A percentile compares a stretch with the other conserved stretches of the same genome.
phyloP scores from a whole-genome alignment of 2,888 invertebrate species.

The Lucinisca nassula region DNA sequence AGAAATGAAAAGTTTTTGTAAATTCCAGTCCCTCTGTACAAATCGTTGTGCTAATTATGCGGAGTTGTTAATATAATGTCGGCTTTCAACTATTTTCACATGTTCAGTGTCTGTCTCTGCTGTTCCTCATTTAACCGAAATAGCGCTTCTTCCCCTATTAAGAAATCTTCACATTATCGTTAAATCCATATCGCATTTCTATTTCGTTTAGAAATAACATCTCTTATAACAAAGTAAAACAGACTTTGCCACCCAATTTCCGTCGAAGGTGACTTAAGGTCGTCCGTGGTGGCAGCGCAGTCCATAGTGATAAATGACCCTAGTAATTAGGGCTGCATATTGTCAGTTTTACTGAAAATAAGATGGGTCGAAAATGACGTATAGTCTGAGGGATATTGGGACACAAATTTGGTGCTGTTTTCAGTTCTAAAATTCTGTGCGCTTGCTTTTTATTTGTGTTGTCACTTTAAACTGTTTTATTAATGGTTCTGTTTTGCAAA shows the following conservation, averaged over 20 bases:
- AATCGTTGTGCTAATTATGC: no score
- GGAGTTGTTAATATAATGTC: no score
- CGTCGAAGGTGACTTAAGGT: slow-evolving; percentile 66
- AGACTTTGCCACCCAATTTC: slow-evolving; percentile 70
- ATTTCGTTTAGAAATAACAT: slow-evolving; percentile 66
- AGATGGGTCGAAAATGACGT: slow-evolving; percentile 1
- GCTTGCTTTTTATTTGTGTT: slow-evolving; percentile 61
- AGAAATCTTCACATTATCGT: slow-evolving; percentile 9
- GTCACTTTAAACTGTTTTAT: slow-evolving; percentile 61
- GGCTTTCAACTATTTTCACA: no score
- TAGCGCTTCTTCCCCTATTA: neutral
- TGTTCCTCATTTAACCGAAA: no score
- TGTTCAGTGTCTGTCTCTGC: no score
- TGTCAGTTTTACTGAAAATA: slow-evolving; percentile 1
- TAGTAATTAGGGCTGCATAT: slow-evolving; percentile 62
- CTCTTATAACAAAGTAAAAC: slow-evolving; percentile 71
- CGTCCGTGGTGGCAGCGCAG: slow-evolving; percentile 62
- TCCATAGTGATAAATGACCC: slow-evolving; percentile 70
- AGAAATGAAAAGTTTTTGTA: no score
- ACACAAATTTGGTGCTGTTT: slow-evolving; percentile 1
- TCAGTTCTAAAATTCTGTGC: neutral
- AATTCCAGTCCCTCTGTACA: no score
- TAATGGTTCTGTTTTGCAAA: slow-evolving; percentile 66
- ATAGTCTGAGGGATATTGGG: slow-evolving; percentile 5
- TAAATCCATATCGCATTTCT: slow-evolving; percentile 62